These are phyloP conservation scores for Lophochroa leadbeateri DNA, from an alignment of 2,113 vertebrate species.

Conservation along the genomic window DNA sequence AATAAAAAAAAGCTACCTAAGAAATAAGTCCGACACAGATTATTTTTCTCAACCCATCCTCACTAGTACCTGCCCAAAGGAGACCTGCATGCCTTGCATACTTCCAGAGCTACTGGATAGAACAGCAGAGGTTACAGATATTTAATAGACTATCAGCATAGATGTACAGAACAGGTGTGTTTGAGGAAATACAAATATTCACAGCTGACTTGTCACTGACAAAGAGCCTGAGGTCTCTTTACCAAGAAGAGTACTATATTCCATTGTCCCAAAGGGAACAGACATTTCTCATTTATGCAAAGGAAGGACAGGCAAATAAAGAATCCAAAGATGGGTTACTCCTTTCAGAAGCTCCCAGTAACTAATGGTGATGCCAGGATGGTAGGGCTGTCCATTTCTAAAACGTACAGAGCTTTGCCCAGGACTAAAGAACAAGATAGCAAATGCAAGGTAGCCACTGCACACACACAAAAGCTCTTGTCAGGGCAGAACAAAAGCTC, in stretches of 20 bases:
- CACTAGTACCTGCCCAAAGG: not conserved
- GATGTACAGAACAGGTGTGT: fast-evolving
- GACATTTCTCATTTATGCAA: not conserved
- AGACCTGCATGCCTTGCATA: not conserved
- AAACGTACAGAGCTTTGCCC: not conserved
- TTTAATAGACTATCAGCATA: not conserved
- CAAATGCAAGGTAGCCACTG: slow-evolving; percentile 1
- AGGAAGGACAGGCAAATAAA: not conserved
- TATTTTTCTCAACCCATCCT: not conserved
- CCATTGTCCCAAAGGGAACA: not conserved
- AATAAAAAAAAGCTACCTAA: not conserved
- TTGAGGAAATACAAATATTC: not conserved
- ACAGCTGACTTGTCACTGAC: not conserved
- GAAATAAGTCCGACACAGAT: not conserved
- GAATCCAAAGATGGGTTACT: not conserved
- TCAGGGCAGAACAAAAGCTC: slow-evolving; percentile 56
- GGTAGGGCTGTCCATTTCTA: not conserved
- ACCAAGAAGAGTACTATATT: not conserved
- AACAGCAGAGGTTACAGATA: not conserved
- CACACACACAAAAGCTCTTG: slow-evolving; percentile 27
- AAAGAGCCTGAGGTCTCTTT: not conserved
- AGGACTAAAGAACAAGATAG: not conserved
- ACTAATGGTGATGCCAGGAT: not conserved
- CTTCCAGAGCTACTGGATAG: not conserved
- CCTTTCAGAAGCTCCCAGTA: not conserved